Evolutionary conservation across 2,888 invertebrate genomes (phyloP).

Genomic region (Pristionchus maxplancki): DNA sequence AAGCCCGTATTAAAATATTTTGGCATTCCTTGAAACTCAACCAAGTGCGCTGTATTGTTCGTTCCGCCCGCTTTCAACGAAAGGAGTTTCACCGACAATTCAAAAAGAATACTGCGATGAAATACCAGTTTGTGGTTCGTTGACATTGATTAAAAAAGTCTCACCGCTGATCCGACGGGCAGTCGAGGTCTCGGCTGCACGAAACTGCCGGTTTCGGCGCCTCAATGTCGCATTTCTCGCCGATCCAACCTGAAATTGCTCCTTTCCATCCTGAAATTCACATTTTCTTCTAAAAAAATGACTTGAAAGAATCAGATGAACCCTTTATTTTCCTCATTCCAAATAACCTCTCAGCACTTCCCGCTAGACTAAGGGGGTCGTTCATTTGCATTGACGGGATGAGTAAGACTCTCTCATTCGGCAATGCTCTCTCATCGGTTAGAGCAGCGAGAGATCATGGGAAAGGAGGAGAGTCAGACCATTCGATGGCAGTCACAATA

Average conservation of each 20-base stretch:
- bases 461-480: not conserved
- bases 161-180: constrained; percentile 47
- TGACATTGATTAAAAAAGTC: not conserved
- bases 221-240: constrained; percentile 49
- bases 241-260: constrained; percentile 40
- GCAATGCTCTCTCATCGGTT: too few species aligned
- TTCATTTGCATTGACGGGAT: constrained; percentile 38
- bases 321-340: not conserved
- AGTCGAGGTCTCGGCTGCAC: constrained; percentile 32
- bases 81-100: not conserved
- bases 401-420: too few species aligned
- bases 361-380: not conserved
- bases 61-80: not conserved
- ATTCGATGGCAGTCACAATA: constrained; percentile 28
- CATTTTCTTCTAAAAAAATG: not conserved
- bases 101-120: not conserved
- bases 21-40: too few species aligned
- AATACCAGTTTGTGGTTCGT: too few species aligned
- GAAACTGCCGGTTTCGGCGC: not conserved
- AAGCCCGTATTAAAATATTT: too few species aligned
- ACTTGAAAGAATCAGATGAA: not conserved
- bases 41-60: too few species aligned
- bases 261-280: not conserved
- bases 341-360: not conserved
- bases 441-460: too few species aligned